These are phyloP conservation scores for Globia sparganii DNA, from an alignment of 2,888 invertebrate genomes.

Conservation along the genomic window DNA sequence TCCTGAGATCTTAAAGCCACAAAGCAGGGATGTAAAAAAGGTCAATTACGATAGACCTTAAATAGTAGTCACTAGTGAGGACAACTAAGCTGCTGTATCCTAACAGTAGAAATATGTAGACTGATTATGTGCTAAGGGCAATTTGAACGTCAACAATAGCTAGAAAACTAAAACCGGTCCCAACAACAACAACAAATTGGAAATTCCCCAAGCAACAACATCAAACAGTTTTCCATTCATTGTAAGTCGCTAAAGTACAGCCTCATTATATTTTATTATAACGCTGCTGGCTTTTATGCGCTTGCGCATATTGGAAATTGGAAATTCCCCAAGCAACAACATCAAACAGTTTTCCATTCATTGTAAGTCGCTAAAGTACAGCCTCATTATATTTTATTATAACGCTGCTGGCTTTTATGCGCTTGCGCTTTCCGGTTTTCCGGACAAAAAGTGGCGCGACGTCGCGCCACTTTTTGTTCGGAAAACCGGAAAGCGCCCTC, in stretches of 20 bases:
- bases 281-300: too few relatives aligned
- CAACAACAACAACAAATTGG: too few relatives aligned
- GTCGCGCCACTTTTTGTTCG: background rate
- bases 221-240: background rate
- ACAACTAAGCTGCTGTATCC: background rate
- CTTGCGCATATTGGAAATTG: too few relatives aligned
- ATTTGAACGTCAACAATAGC: background rate
- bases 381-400: too few relatives aligned
- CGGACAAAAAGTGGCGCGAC: too few relatives aligned
- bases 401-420: too few relatives aligned
- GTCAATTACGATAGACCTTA: background rate
- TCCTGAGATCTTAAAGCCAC: slow-evolving; percentile 1
- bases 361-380: background rate
- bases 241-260: background rate
- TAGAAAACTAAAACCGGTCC: background rate
- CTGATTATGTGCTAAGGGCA: too few relatives aligned
- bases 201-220: background rate
- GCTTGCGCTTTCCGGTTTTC: too few relatives aligned
- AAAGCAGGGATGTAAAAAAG: slow-evolving; percentile 11
- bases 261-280: too few relatives aligned
- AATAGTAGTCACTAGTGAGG: background rate
- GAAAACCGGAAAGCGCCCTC: background rate
- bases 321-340: too few relatives aligned
- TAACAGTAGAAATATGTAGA: background rate
- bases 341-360: background rate